These are phyloP conservation scores for Junco hyemalis DNA, from an alignment of 2,113 vertebrate species.

Conservation along the genomic window DNA sequence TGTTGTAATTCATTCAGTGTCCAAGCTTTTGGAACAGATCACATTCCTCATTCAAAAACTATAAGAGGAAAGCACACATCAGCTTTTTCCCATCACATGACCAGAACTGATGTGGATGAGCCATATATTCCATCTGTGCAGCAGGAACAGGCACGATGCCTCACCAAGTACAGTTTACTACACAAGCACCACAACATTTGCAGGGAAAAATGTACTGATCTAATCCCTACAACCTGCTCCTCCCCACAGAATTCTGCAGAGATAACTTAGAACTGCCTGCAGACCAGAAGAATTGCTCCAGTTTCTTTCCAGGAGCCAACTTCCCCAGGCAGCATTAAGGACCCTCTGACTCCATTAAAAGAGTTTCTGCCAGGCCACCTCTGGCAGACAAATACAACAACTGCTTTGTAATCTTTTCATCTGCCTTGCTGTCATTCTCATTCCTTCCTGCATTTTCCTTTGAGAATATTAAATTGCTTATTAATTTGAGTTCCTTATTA, in stretches of 20 bases:
- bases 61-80: neutral
- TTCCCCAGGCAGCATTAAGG: neutral
- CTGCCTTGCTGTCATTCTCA: neutral
- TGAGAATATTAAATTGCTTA: neutral
- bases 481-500: slow-evolving; percentile 42
- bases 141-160: neutral
- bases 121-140: neutral
- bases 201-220: neutral
- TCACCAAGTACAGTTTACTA: neutral
- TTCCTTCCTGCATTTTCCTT: neutral
- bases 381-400: neutral
- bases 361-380: neutral
- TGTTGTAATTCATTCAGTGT: neutral
- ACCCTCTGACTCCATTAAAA: neutral
- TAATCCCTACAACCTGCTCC: neutral
- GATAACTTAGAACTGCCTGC: neutral
- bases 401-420: neutral
- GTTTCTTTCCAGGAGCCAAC: neutral
- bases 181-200: neutral
- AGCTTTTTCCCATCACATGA: neutral
- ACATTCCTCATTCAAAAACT: neutral
- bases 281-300: neutral
- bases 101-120: neutral
- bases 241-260: neutral
- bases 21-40: neutral